phyloP scores from a whole-genome alignment of 2,113 vertebrate species.

The Melanerpes formicivorus region DNA sequence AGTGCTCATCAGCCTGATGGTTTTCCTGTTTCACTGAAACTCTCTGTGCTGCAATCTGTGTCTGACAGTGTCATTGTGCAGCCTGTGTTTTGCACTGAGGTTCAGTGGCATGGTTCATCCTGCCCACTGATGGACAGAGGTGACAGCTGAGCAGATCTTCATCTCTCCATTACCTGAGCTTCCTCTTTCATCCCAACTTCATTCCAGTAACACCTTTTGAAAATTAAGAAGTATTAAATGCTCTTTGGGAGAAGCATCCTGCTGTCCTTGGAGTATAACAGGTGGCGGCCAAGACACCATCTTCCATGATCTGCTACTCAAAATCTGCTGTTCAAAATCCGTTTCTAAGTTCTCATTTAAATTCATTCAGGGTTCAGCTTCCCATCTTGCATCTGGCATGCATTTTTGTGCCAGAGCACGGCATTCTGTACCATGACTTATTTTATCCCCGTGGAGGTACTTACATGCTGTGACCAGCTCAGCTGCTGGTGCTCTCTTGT shows the following conservation, averaged over 20 bases:
- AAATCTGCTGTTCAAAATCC: background rate
- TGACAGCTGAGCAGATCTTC: background rate
- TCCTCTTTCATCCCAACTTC: background rate
- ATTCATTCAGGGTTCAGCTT: background rate
- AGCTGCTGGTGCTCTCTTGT: background rate
- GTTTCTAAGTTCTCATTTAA: background rate
- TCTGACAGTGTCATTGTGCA: rapidly evolving
- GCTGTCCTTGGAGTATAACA: background rate
- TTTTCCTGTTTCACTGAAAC: background rate
- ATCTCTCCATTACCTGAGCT: background rate
- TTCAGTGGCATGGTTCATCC: background rate
- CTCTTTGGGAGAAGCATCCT: background rate
- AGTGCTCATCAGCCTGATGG: rapidly evolving
- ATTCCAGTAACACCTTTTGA: background rate
- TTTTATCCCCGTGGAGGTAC: background rate
- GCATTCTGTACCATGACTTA: background rate
- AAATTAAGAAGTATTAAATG: background rate
- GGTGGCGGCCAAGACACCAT: background rate
- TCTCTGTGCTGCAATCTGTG: background rate
- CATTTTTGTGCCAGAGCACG: background rate
- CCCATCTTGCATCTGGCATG: background rate
- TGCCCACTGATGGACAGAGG: background rate
- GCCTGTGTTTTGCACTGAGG: rapidly evolving
- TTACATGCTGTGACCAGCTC: background rate
- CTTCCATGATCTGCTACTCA: background rate